A percentile compares a stretch with the other conserved stretches of the same genome.
These are phyloP conservation scores for Clarias batrachus DNA, from an alignment of 2,113 vertebrate genomes.

Conservation along the genomic window DNA sequence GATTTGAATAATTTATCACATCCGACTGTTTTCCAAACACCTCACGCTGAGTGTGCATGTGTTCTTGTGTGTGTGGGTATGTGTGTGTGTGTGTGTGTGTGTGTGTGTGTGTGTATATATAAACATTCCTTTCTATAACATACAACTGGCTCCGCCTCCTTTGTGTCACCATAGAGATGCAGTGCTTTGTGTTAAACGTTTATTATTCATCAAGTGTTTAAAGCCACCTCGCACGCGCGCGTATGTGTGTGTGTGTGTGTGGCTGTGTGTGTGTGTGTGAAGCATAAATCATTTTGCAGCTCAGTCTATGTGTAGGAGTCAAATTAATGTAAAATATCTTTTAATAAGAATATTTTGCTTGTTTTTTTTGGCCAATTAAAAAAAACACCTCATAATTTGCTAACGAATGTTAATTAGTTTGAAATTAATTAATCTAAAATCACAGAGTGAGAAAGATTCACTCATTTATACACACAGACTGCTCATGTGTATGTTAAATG, in stretches of 20 bases:
- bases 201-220: neutral
- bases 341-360: neutral
- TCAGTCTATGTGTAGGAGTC: neutral
- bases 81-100: conserved; percentile 5
- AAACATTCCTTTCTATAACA: neutral
- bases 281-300: neutral
- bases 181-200: conserved; percentile 21
- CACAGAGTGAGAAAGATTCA: conserved; percentile 26
- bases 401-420: conserved; percentile 17
- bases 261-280: neutral
- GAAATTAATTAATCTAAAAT: conserved; percentile 40
- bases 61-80: neutral
- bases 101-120: conserved; percentile 6
- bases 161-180: conserved; percentile 6
- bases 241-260: neutral
- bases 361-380: neutral
- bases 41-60: conserved; percentile 19
- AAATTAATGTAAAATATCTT: neutral
- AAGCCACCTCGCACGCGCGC: neutral
- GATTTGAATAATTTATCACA: conserved; percentile 52
- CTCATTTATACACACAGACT: conserved; percentile 42
- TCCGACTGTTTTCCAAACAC: conserved; percentile 39
- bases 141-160: neutral
- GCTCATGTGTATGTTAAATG: conserved; percentile 54
- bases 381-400: conserved; percentile 5